Base-by-base conservation (phyloP, 2,888 invertebrate genomes). In the Seira sanloemensis region DNA sequence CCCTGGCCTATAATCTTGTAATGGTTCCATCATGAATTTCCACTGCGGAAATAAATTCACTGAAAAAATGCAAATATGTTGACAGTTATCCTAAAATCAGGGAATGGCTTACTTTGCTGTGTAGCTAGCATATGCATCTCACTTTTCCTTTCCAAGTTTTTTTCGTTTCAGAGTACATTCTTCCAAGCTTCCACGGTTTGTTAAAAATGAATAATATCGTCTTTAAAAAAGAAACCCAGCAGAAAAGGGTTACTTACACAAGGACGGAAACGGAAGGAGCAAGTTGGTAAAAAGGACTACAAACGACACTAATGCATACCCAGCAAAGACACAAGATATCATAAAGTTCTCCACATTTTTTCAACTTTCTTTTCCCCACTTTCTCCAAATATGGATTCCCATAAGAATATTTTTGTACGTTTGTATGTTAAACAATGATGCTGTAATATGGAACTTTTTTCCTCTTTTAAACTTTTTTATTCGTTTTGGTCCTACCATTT, bases 11-110 rank as follows among this genome's bases (percentile, higher is more conserved):
- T 58, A 58, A n/a, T n/a, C n/a, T n/a, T n/a, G n/a, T n/a, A n/a
- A n/a, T n/a, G n/a, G n/a, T 16, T 26, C n/a, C 58, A 46, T 66
- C 58, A 68, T 77, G 77, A 54, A 69, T 26, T 77, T 77, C 26
- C 77, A 69, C 26, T 71, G 25, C 71, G 37, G 78, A 54, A 37
- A 78, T 78, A 77, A 78, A 78, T 78, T 78, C 62, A n/a, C n/a
- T 25, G n/a, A 37, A 65, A 78, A 78, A 78, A 78, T 78, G 78
- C 78, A 71, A 71, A 78, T 78, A 78, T 71, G 78, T 78, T 78
- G 78, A 78, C 78, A 78, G 71, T 78, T 78, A 78, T 78, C 78
- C 78, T 62, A 71, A 78, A 78, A 78, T 78, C 78, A 78, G 71
- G 65, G n/a, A n/a, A n/a, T n/a, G n/a, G n/a, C n/a, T n/a, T n/a